Percentiles rank a stretch among this genome's conserved stretches.
Conservation (phyloP, 53 echinoderm and acorn worm genomes). For the Zoroaster sp. region DNA sequence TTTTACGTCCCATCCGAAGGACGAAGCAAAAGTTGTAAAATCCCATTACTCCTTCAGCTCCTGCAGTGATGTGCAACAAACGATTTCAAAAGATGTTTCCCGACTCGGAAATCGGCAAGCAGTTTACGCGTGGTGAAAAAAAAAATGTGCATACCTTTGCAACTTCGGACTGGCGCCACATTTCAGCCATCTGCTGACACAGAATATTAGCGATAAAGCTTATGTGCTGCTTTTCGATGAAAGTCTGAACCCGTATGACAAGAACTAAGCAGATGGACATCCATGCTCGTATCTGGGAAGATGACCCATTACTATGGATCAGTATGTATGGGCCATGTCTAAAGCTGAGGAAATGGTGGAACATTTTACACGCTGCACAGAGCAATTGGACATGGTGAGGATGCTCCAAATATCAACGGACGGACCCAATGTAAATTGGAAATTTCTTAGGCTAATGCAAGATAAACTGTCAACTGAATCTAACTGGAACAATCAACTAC, state of each 20-base stretch:
- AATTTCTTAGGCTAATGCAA: slow-evolving; percentile 21
- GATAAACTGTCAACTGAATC: slow-evolving; percentile 4
- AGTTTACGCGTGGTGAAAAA: slow-evolving; percentile 29
- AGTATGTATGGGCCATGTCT: slow-evolving; percentile 55
- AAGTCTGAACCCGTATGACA: slow-evolving; percentile 28
- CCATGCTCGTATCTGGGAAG: slow-evolving; percentile 40
- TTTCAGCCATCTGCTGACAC: slow-evolving; percentile 3
- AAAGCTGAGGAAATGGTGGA: slow-evolving; percentile 37
- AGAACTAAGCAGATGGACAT: slow-evolving; percentile 62
- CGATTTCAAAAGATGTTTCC: slow-evolving; percentile 60
- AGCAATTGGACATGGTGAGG: slow-evolving; percentile 10
- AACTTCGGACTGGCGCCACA: slow-evolving; percentile 56
- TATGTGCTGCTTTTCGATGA: slow-evolving; percentile 62
- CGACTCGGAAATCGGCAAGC: slow-evolving; percentile 39
- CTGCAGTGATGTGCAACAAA: not conserved
- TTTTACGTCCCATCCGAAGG: too few species aligned
- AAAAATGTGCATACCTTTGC: slow-evolving; percentile 39
- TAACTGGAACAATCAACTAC: not conserved
- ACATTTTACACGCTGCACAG: slow-evolving; percentile 17
- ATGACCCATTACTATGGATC: slow-evolving; percentile 31
- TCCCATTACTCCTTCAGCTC: slow-evolving; percentile 21
- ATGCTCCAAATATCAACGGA: slow-evolving; percentile 62
- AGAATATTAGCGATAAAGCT: slow-evolving; percentile 29
- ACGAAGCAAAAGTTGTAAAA: slow-evolving; percentile 21
- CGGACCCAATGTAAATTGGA: slow-evolving; percentile 62